These are phyloP conservation scores for Cardiocondyla obscurior DNA, from an alignment of 1,140 invertebrate genomes.

Conservation along the genomic window DNA sequence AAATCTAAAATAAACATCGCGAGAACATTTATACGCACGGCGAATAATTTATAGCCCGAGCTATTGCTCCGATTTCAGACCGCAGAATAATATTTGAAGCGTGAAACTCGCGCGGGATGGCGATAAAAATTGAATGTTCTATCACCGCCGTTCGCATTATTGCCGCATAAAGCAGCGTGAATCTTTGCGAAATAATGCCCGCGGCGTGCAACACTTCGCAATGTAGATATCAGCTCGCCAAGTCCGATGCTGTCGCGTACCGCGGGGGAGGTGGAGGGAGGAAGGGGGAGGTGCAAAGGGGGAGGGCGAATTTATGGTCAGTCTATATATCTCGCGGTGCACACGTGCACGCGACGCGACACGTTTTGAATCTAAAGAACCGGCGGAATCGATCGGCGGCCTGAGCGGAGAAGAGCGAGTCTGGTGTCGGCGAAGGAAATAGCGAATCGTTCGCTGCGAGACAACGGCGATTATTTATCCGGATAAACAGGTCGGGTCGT, in stretches of 20 bases:
- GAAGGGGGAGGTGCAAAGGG: not conserved
- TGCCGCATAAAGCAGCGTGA: not conserved
- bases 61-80: not conserved
- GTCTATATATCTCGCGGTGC: slow-evolving; percentile 20
- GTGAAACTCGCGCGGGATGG: not conserved
- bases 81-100: not conserved
- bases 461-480: slow-evolving; percentile 57
- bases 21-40: not conserved
- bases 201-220: not conserved
- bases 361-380: slow-evolving; percentile 38
- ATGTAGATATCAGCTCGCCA: slow-evolving; percentile 30
- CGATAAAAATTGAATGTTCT: slow-evolving; percentile 21
- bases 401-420: no score
- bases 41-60: not conserved
- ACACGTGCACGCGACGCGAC: slow-evolving; percentile 17
- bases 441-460: not conserved
- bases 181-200: slow-evolving; percentile 34
- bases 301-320: slow-evolving; percentile 25
- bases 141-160: not conserved
- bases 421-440: no score
- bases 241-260: not conserved
- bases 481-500: slow-evolving; percentile 70
- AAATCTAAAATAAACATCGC: not conserved
- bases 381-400: slow-evolving; percentile 34
- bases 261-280: not conserved